These are phyloP conservation scores for Muraenolepis orangiensis DNA, from an alignment of 2,797 vertebrate genomes.

Conservation along the genomic window DNA sequence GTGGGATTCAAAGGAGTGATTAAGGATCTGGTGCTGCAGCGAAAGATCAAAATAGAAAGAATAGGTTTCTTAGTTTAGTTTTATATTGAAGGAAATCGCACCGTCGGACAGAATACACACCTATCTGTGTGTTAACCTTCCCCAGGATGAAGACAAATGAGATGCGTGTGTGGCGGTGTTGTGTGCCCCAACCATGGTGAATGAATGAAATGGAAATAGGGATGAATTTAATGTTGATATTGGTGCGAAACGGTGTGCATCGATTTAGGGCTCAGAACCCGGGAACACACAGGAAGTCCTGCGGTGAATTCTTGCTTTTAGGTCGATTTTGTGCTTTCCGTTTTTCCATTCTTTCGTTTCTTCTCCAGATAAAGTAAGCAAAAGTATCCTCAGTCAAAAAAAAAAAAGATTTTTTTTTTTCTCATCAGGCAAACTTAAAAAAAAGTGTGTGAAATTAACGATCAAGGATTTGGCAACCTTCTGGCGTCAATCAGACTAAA, in stretches of 20 bases:
- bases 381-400: neutral
- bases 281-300: neutral
- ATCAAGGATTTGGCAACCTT: neutral
- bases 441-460: neutral
- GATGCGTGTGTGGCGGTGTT: neutral
- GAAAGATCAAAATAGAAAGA: slow-evolving; percentile 36
- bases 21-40: slow-evolving; percentile 72
- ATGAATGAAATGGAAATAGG: neutral
- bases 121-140: slow-evolving; percentile 14
- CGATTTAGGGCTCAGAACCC: too few species aligned
- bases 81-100: slow-evolving; percentile 39
- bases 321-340: neutral
- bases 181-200: neutral
- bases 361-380: neutral
- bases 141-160: neutral
- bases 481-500: neutral
- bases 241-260: neutral
- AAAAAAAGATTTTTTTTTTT: neutral
- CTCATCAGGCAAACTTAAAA: neutral
- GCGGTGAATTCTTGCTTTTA: neutral
- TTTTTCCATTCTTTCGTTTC: neutral
- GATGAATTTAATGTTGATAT: neutral
- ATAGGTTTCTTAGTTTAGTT: slow-evolving; percentile 10
- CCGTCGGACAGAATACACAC: slow-evolving; percentile 47
- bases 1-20: slow-evolving; percentile 60